Evolutionary conservation across 2,797 vertebrate genomes (phyloP).

Genomic region (Champsocephalus gunnari): DNA sequence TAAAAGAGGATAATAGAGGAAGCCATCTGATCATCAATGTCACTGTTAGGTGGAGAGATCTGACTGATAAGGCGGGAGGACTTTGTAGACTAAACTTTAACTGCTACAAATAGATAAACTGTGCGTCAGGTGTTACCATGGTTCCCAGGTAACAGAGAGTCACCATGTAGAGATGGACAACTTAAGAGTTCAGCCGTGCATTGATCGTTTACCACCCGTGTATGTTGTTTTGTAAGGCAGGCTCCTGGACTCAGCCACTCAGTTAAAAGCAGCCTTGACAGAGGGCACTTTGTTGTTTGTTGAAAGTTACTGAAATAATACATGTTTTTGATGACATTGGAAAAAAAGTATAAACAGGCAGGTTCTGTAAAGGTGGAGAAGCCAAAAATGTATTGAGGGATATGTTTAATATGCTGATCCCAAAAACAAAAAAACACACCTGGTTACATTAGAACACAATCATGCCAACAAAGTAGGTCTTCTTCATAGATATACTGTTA

Average conservation of each 20-base stretch:
- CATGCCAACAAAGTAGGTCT: slow-evolving; percentile 27
- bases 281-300: background rate
- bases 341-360: background rate
- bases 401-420: no score
- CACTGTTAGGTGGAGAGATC: no score
- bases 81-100: background rate
- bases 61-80: background rate
- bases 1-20: background rate
- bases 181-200: background rate
- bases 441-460: background rate
- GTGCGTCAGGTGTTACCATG: slow-evolving; percentile 29
- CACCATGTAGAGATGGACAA: slow-evolving; percentile 1
- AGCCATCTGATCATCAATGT: background rate
- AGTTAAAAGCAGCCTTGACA: background rate
- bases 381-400: background rate
- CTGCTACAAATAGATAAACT: background rate
- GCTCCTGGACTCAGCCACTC: background rate
- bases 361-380: background rate
- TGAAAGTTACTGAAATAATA: background rate
- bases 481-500: background rate
- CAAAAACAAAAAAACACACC: background rate
- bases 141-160: slow-evolving; percentile 14
- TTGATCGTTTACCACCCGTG: background rate
- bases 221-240: slow-evolving; percentile 3
- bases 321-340: background rate